Percentiles rank a stretch among this genome's conserved stretches.
These are phyloP conservation scores for Megalurothrips usitatus DNA, from an alignment of 2,888 invertebrate species.

Conservation along the genomic window DNA sequence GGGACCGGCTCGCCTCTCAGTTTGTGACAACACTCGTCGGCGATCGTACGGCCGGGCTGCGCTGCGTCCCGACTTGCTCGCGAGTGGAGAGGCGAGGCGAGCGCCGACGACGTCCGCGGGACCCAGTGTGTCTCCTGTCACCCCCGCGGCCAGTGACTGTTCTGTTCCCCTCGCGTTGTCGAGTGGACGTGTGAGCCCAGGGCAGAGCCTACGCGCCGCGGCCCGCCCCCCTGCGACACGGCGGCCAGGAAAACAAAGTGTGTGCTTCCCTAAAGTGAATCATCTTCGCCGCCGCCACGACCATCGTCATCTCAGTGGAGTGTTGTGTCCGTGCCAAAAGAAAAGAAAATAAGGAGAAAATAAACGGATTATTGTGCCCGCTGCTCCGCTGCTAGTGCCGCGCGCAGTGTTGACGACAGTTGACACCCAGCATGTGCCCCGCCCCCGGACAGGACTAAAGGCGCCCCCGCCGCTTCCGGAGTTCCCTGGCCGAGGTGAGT, in stretches of 20 bases:
- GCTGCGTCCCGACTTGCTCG: background rate
- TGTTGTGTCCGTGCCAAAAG: too few species aligned
- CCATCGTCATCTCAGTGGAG: too few species aligned
- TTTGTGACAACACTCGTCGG: constrained; percentile 16
- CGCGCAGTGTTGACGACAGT: background rate
- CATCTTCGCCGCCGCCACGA: too few species aligned
- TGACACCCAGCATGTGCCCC: background rate
- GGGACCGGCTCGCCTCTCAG: background rate
- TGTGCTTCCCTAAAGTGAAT: constrained; percentile 3
- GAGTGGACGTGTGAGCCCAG: too few species aligned
- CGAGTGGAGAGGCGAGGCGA: background rate
- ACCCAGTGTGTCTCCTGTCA: too few species aligned
- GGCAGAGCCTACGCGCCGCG: too few species aligned
- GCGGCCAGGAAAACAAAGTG: background rate
- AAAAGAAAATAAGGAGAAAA: background rate
- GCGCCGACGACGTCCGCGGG: too few species aligned
- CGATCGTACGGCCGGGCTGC: constrained; percentile 4
- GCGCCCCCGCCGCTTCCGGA: background rate
- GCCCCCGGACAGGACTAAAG: background rate
- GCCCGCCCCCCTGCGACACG: too few species aligned
- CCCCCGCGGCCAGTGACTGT: background rate
- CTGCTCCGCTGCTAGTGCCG: background rate
- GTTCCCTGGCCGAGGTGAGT: background rate
- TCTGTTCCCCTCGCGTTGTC: background rate
- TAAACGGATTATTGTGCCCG: background rate